Percentiles rank a stretch among this genome's conserved stretches.
These are phyloP conservation scores for Cyaniris semiargus DNA, from an alignment of 2,888 invertebrate genomes.

Conservation along the genomic window DNA sequence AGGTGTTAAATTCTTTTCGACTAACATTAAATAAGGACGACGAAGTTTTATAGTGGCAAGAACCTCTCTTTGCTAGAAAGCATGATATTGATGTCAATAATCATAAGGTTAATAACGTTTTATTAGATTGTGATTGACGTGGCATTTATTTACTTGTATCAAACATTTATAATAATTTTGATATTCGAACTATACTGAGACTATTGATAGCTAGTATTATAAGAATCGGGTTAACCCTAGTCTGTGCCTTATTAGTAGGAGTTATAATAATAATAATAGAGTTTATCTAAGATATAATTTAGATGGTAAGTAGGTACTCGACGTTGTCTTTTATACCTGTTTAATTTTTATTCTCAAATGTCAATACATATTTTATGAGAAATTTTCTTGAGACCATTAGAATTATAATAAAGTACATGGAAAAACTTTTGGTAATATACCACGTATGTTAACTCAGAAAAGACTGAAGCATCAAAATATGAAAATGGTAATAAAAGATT, in stretches of 20 bases:
- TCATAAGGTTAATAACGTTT: background rate
- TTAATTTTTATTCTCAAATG: background rate
- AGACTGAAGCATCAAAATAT: conserved; percentile 22
- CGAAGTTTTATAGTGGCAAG: conserved; percentile 48
- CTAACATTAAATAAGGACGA: conserved; percentile 67
- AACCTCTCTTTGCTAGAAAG: background rate
- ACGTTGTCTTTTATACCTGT: conserved; percentile 2
- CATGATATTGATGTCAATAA: background rate
- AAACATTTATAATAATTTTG: background rate
- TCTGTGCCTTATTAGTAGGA: conserved; percentile 57
- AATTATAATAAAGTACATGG: background rate
- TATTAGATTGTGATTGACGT: conserved; percentile 1
- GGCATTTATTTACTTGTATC: background rate
- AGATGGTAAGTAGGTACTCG: conserved; percentile 6
- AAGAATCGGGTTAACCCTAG: conserved; percentile 55
- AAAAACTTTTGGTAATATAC: background rate
- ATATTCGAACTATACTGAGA: conserved; percentile 22
- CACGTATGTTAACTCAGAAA: background rate
- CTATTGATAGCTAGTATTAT: conserved; percentile 35
- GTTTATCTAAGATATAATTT: conserved; percentile 20
- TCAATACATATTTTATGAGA: background rate
- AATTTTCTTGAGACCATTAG: background rate
- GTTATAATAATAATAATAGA: conserved; percentile 5
- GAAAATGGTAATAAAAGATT: conserved; percentile 21
- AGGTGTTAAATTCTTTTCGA: conserved; percentile 69